phyloP scores from a whole-genome alignment of 1,140 invertebrate genomes.

The Pogonognathellus flavescens region DNA sequence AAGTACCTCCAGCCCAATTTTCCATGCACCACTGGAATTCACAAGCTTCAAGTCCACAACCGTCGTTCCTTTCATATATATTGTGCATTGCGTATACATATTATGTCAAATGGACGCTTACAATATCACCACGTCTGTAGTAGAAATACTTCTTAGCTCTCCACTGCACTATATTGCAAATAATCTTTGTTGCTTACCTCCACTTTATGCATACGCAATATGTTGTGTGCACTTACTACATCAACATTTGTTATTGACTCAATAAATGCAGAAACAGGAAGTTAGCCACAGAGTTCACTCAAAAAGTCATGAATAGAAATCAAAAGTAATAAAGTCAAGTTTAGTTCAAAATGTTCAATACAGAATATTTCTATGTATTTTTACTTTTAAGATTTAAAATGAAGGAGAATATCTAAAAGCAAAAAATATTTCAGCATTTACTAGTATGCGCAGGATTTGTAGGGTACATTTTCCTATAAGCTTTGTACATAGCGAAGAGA shows the following conservation, averaged over 20 bases:
- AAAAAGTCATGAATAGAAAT: no score
- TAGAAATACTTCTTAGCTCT: neutral
- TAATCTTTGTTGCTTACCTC: neutral
- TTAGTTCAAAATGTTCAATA: no score
- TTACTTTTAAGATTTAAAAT: no score
- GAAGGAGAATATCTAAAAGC: no score
- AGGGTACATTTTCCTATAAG: no score
- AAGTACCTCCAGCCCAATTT: slow-evolving; percentile 53
- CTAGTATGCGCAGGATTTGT: no score
- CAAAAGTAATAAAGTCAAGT: no score
- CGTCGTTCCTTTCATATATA: neutral
- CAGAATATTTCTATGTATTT: no score
- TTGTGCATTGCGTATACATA: neutral
- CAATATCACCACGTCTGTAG: neutral
- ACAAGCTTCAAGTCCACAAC: neutral
- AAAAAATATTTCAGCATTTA: no score
- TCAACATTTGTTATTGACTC: neutral
- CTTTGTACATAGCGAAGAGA: no score
- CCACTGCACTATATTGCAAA: neutral
- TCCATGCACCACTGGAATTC: slow-evolving; percentile 49
- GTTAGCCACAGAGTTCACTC: no score
- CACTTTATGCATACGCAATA: neutral
- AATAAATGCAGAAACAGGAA: no score
- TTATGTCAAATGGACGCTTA: neutral
- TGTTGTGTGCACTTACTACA: neutral